phyloP scores from a whole-genome alignment of 2,888 invertebrate genomes.

The Stenchaetothrips biformis region DNA sequence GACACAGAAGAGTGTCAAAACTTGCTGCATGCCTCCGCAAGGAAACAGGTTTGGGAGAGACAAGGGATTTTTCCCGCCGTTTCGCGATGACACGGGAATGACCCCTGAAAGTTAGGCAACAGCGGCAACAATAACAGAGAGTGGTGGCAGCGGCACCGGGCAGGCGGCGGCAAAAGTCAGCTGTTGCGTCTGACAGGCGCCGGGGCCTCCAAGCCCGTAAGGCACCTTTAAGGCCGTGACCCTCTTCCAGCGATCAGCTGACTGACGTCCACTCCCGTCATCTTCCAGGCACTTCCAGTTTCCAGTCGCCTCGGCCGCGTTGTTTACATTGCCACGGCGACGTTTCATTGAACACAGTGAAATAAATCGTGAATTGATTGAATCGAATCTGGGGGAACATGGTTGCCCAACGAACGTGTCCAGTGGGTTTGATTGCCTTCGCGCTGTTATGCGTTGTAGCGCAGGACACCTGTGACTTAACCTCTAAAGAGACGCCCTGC shows the following conservation, averaged over 20 bases:
- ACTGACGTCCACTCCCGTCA: background rate
- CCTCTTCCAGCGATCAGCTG: background rate
- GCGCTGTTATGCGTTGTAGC: background rate
- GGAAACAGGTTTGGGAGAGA: no score
- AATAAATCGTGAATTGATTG: no score
- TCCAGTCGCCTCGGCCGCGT: background rate
- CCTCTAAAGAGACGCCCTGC: background rate
- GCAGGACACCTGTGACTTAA: background rate
- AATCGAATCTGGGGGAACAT: no score
- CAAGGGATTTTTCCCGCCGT: no score
- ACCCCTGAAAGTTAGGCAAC: no score
- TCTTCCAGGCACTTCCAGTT: background rate
- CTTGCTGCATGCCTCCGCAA: no score
- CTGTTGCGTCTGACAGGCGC: background rate
- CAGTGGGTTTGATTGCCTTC: no score
- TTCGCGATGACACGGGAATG: no score
- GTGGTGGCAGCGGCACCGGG: background rate
- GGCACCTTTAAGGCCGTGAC: no score
- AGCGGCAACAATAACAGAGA: no score
- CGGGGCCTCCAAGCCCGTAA: background rate
- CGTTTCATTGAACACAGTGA: background rate
- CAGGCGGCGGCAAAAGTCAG: background rate
- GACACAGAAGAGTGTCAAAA: no score
- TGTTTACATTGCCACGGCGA: background rate
- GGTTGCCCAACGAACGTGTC: no score